Percentiles rank a stretch among this genome's conserved stretches.
Evolutionary conservation across 2,888 invertebrate genomes (phyloP).

Genomic region (Ferrisia virgata): DNA sequence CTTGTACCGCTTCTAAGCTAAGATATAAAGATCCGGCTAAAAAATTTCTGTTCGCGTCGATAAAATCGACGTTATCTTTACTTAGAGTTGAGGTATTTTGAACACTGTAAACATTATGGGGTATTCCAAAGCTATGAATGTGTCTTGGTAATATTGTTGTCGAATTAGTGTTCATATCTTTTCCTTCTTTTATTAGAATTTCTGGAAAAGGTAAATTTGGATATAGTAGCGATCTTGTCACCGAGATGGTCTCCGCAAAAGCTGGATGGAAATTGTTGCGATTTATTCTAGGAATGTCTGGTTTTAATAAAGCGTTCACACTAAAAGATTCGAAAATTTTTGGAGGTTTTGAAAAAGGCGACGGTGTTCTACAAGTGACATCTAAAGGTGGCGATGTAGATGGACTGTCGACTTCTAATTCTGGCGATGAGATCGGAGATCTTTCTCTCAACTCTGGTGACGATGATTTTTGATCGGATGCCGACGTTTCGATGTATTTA

Average conservation of each 20-base stretch:
- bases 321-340: constrained; percentile 81
- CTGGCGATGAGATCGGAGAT: constrained; percentile 53
- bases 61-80: constrained; percentile 47
- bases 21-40: constrained; percentile 61
- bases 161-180: constrained; percentile 49
- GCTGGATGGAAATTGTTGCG: constrained; percentile 48
- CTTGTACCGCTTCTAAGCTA: constrained; percentile 63
- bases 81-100: neutral
- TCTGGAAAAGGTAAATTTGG: constrained; percentile 64
- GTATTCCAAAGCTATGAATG: constrained; percentile 59
- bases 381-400: constrained; percentile 55
- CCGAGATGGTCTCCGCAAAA: constrained; percentile 57
- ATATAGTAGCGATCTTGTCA: constrained; percentile 62
- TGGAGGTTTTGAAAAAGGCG: constrained; percentile 51
- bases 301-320: constrained; percentile 75
- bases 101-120: constrained; percentile 50
- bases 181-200: constrained; percentile 52
- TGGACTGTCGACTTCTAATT: constrained; percentile 74
- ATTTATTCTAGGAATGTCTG: constrained; percentile 61
- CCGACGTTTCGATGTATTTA: constrained; percentile 42
- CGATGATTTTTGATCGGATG: constrained; percentile 34
- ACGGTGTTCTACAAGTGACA: constrained; percentile 45
- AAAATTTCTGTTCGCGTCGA: constrained; percentile 53
- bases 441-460: constrained; percentile 30
- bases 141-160: constrained; percentile 54